phyloP scores from a whole-genome alignment of 2,113 vertebrate species.

The Ammodytes dubius region DNA sequence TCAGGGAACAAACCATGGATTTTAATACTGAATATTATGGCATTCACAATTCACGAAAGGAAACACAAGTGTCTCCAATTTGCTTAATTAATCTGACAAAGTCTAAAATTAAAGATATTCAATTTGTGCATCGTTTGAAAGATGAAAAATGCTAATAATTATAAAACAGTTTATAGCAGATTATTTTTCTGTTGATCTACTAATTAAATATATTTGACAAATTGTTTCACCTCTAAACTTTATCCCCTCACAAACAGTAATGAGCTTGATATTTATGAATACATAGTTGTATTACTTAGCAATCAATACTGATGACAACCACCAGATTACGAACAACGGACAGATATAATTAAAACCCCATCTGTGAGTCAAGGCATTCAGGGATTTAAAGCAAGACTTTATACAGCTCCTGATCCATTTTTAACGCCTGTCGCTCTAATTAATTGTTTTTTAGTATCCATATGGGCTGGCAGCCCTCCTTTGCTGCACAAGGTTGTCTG shows the following conservation, averaged over 20 bases:
- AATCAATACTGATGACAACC: background rate
- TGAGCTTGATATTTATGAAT: background rate
- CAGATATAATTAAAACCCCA: constrained; percentile 22
- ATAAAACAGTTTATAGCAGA: background rate
- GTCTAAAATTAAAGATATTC: background rate
- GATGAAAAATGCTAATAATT: too few relatives aligned
- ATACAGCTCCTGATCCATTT: constrained; percentile 53
- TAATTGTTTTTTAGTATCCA: constrained; percentile 69
- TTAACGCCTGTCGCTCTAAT: constrained; percentile 66
- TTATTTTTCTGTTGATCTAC: background rate
- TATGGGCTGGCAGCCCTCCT: constrained; percentile 70
- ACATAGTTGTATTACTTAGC: background rate
- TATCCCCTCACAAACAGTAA: too few relatives aligned
- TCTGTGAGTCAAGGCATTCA: background rate
- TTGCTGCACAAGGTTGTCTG: constrained; percentile 65
- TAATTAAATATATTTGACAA: too few relatives aligned
- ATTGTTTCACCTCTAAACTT: background rate
- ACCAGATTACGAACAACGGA: constrained; percentile 3
- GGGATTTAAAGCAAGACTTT: constrained; percentile 14
- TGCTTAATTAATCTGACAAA: background rate
- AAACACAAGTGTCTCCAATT: background rate
- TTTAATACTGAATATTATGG: background rate
- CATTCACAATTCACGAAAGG: background rate
- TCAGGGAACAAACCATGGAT: constrained; percentile 1
- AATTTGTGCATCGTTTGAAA: too few relatives aligned